Conservation (phyloP, 1,140 invertebrate species). For the Drosophila ambigua region DNA sequence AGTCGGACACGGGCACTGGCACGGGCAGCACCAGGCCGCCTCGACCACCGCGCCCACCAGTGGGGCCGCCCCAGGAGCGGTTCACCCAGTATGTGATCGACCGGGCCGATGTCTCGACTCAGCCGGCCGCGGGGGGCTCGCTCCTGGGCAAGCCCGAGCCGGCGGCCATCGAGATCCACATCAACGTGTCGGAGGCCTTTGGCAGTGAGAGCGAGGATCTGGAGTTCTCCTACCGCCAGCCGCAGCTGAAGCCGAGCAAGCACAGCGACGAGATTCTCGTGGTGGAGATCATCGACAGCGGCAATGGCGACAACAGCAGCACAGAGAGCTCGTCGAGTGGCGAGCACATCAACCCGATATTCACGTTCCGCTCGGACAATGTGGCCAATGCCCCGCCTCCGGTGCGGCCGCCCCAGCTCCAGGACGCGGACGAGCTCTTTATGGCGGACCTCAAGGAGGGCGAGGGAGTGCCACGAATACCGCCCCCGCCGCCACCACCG, state of each 20-base stretch:
- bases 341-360: constrained; percentile 59
- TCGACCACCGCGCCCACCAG: constrained; percentile 28
- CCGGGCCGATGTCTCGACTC: constrained; percentile 72
- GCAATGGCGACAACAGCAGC: constrained; percentile 55
- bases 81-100: constrained; percentile 81
- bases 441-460: constrained; percentile 61
- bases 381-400: constrained; percentile 29
- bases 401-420: constrained; percentile 53
- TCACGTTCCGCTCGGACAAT: constrained; percentile 59
- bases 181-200: constrained; percentile 79
- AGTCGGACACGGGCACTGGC: constrained; percentile 26
- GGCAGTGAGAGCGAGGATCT: constrained; percentile 78
- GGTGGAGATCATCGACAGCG: constrained; percentile 77
- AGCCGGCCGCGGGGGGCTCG: constrained; percentile 45
- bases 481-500: constrained; percentile 46
- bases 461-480: constrained; percentile 28
- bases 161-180: constrained; percentile 81
- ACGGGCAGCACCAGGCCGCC: constrained; percentile 49
- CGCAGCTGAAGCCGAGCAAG: constrained; percentile 23
- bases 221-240: constrained; percentile 76
- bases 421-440: constrained; percentile 72
- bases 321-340: constrained; percentile 16
- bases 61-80: constrained; percentile 53
- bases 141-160: constrained; percentile 67
- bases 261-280: constrained; percentile 77